Base-by-base conservation (phyloP, 2,797 vertebrate genomes). In the Phrynocephalus guinanensis region DNA sequence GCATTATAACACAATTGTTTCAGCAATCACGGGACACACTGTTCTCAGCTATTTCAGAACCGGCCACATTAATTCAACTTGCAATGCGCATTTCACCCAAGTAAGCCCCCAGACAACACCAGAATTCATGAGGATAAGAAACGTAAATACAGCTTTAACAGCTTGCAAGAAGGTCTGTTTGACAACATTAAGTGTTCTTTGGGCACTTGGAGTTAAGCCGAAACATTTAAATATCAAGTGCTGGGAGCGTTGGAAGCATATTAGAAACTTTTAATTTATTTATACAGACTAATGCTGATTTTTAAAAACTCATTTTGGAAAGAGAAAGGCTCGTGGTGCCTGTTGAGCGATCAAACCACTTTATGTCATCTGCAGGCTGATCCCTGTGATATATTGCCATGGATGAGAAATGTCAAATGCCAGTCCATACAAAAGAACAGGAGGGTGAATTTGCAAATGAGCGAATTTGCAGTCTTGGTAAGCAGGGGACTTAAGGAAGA, bases 161-260 rank as follows among this genome's bases (percentile, higher is more conserved):
- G 52, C 0, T 92, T 83, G 30, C 22, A 15, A 6, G 38, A 0
- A 83, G 79, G 11, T 56, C 71, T 86, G 63, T 84, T 77, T 87
- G 85, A 89, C 67, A 6, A 20, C 0, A 4, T 66, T 28, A 63
- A 88, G 38, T 66, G 38, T 18, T 93, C 79, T 75, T 91, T 28
- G 78, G 82, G 44, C 63, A 70, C 75, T 87, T n/a, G n/a, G 77
- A 87, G 90, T 24, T 91, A 76, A 91, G 80, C 80, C 87, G 86
- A 92, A 83, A 84, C 82, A 87, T 84, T 81, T 84, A 86, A 63
- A 44, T 83, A 87, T 82, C 92, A 82, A 86, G 82, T 71, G 66
- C 83, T 86, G 91, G 22, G 82, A 86, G 77, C 18, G 89, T 88
- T 79, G 60, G 92, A 91, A 92, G 71, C 28, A 22, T 71, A 93